Conservation (phyloP, 1,140 invertebrate species). For the Ladona fulva region DNA sequence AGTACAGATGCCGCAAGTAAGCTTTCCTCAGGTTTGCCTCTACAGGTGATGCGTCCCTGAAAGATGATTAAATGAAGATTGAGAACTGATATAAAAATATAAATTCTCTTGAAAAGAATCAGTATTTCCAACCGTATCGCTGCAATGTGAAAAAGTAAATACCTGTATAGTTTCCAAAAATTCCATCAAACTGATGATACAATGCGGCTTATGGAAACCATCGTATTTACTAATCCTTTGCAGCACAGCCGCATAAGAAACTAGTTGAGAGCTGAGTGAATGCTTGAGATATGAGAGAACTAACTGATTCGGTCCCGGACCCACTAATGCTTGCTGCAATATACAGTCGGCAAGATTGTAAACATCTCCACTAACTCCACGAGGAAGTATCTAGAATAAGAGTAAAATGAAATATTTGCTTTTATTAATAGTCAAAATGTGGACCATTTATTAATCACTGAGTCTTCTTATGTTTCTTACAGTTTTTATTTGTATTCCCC, state of each 20-base stretch:
- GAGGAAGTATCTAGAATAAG: conserved; percentile 52
- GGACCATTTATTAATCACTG: conserved; percentile 11
- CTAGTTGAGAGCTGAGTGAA: conserved; percentile 77
- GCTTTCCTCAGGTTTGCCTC: conserved; percentile 74
- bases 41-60: conserved; percentile 46
- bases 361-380: conserved; percentile 81
- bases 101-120: no score
- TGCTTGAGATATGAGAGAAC: conserved; percentile 88
- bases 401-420: not conserved
- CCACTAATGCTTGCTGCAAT: conserved; percentile 83
- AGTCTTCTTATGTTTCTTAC: conserved; percentile 35
- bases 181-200: conserved; percentile 74
- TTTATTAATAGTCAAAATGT: not conserved
- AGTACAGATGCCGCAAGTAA: conserved; percentile 62
- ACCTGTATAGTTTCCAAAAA: conserved; percentile 73
- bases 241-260: conserved; percentile 81
- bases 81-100: not conserved
- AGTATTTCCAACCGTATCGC: no score
- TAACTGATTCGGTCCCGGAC: conserved; percentile 80
- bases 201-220: conserved; percentile 79
- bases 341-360: conserved; percentile 89
- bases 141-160: conserved; percentile 29
- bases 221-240: conserved; percentile 83
- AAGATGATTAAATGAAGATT: conserved; percentile 19
- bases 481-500: conserved; percentile 91